phyloP scores from a whole-genome alignment of 2,888 invertebrate genomes.

The Timema cristinae region DNA sequence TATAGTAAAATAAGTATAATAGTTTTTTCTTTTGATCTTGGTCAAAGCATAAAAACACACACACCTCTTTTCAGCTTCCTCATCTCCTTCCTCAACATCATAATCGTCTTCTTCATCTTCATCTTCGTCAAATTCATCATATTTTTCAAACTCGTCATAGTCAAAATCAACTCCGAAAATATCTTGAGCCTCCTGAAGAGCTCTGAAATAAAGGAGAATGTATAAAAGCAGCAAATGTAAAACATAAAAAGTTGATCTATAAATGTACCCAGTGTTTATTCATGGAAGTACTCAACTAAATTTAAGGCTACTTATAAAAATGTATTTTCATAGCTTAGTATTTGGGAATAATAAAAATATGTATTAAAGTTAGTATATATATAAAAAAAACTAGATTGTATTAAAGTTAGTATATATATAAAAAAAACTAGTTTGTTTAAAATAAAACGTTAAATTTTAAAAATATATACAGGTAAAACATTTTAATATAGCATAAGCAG shows the following conservation, averaged over 20 bases:
- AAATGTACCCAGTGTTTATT: too few relatives aligned
- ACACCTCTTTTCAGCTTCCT: constrained; percentile 52
- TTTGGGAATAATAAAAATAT: too few relatives aligned
- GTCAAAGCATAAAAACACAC: constrained; percentile 16
- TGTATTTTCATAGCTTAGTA: too few relatives aligned
- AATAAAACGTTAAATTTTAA: too few relatives aligned
- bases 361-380: too few relatives aligned
- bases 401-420: too few relatives aligned
- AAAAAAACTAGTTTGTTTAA: too few relatives aligned
- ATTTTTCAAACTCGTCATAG: constrained; percentile 84
- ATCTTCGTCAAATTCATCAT: constrained; percentile 79
- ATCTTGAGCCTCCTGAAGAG: constrained; percentile 96
- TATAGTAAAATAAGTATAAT: background rate
- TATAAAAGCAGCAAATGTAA: constrained; percentile 18
- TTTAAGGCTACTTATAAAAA: too few relatives aligned
- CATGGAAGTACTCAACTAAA: too few relatives aligned
- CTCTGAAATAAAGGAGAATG: constrained; percentile 44
- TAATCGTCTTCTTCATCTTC: constrained; percentile 73
- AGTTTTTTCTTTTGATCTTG: background rate
- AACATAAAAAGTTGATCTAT: background rate
- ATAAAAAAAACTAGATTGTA: too few relatives aligned
- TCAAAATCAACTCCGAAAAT: constrained; percentile 99
- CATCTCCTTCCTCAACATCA: constrained; percentile 74
- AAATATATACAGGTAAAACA: too few relatives aligned
- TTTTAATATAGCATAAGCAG: too few relatives aligned